phyloP scores from a whole-genome alignment of 2,888 invertebrate species.

The Polydrusus tereticollis region DNA sequence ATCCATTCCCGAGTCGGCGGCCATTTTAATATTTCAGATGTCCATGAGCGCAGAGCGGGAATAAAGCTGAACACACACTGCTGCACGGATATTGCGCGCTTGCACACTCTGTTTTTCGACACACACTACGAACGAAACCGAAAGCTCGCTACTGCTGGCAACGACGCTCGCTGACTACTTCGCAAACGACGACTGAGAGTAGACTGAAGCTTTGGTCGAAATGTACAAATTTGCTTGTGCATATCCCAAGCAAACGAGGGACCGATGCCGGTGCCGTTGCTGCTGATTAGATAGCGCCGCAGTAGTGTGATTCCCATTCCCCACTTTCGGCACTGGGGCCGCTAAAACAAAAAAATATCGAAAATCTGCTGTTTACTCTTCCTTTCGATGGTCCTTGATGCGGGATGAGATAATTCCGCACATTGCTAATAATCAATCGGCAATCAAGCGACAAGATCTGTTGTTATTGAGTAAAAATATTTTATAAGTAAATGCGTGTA shows the following conservation, averaged over 20 bases:
- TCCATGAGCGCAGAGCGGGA: constrained; percentile 49
- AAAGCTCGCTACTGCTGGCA: constrained; percentile 9
- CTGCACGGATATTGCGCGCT: constrained; percentile 41
- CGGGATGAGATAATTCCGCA: constrained; percentile 1
- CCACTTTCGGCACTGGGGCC: constrained; percentile 29
- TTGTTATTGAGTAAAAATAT: too few species aligned
- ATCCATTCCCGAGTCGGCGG: constrained; percentile 94
- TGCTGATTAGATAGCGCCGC: constrained; percentile 45
- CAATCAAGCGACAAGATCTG: too few species aligned
- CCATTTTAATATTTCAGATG: constrained; percentile 72
- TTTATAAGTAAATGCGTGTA: too few species aligned
- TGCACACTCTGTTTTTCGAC: constrained; percentile 29
- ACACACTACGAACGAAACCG: constrained; percentile 31
- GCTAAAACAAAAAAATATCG: constrained; percentile 17
- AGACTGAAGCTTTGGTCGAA: constrained; percentile 43
- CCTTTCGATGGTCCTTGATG: constrained; percentile 6
- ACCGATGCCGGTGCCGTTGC: constrained; percentile 30
- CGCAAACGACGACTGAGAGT: constrained; percentile 31
- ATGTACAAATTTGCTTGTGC: constrained; percentile 40
- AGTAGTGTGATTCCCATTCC: too few species aligned
- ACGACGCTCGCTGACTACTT: constrained; percentile 6
- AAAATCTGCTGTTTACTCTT: constrained; percentile 33
- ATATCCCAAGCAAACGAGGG: constrained; percentile 35
- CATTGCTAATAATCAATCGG: not conserved
- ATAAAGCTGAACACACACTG: constrained; percentile 37